Conservation (phyloP, 2,113 vertebrate genomes). For the Onychostruthus taczanowskii region DNA sequence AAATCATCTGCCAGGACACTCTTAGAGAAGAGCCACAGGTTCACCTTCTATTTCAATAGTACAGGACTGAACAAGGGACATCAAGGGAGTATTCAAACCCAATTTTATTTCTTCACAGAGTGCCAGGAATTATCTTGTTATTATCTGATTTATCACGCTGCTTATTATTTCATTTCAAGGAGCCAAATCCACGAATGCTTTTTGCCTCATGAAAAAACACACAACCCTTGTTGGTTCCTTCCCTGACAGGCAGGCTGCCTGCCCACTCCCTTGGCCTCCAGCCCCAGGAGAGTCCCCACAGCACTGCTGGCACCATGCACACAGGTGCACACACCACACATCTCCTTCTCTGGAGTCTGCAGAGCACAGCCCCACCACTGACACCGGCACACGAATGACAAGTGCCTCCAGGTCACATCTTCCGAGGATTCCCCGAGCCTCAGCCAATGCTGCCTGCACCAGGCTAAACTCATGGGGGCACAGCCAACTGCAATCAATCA, state of each 20-base stretch:
- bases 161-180: neutral
- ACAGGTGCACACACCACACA: no score
- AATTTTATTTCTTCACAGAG: neutral
- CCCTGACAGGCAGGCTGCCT: neutral
- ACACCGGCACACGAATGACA: neutral
- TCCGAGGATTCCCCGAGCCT: accelerated
- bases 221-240: neutral
- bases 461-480: neutral
- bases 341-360: accelerated
- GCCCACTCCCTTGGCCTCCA: neutral
- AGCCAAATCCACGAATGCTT: neutral
- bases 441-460: neutral
- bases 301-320: neutral
- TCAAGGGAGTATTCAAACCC: neutral
- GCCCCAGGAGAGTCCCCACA: neutral
- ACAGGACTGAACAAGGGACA: neutral
- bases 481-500: accelerated
- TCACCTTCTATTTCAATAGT: neutral
- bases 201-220: neutral
- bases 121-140: neutral
- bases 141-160: neutral
- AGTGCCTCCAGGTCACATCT: neutral
- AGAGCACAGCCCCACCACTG: neutral
- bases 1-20: neutral
- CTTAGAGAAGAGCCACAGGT: neutral